Conservation (phyloP, 37 sponge, comb jelly and placozoan genomes). For the Agelas oroides region DNA sequence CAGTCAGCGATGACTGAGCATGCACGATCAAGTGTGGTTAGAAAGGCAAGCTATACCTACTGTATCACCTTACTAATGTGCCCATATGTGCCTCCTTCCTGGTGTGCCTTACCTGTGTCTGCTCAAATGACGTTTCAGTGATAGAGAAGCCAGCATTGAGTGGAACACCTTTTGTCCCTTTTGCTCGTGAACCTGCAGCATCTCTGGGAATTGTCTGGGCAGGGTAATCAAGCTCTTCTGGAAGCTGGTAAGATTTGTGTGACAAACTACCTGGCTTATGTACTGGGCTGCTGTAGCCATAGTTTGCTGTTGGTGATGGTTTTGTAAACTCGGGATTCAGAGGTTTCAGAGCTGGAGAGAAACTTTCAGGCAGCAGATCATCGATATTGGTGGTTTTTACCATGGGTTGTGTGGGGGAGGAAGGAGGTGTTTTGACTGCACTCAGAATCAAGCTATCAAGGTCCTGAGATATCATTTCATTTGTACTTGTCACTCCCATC, state of each 20-base stretch:
- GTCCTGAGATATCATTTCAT: background rate
- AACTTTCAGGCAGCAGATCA: background rate
- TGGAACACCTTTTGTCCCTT: background rate
- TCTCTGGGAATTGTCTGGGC: slow-evolving; percentile 49
- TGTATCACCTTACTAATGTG: too few species aligned
- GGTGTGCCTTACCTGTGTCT: slow-evolving; percentile 45
- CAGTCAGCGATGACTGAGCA: too few species aligned
- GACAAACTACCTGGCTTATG: too few species aligned
- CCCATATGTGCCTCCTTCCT: too few species aligned
- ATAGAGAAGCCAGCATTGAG: background rate
- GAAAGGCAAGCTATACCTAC: too few species aligned
- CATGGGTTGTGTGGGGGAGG: background rate
- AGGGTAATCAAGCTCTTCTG: slow-evolving; percentile 1
- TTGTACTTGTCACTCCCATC: background rate
- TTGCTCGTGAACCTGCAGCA: background rate
- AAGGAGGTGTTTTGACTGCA: slow-evolving; percentile 25
- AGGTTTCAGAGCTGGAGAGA: background rate
- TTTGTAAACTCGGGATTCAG: background rate
- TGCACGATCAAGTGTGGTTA: too few species aligned
- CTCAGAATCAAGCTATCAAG: slow-evolving; percentile 31
- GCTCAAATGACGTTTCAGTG: slow-evolving; percentile 33
- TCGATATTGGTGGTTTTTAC: slow-evolving; percentile 43
- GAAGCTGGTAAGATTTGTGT: too few species aligned
- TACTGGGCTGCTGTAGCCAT: background rate
- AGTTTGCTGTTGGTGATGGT: background rate